Evolutionary conservation across 2,888 invertebrate genomes (phyloP), one percentile per base, ranked within the genome.

Genomic region (Rhagonycha lutea): DNA sequence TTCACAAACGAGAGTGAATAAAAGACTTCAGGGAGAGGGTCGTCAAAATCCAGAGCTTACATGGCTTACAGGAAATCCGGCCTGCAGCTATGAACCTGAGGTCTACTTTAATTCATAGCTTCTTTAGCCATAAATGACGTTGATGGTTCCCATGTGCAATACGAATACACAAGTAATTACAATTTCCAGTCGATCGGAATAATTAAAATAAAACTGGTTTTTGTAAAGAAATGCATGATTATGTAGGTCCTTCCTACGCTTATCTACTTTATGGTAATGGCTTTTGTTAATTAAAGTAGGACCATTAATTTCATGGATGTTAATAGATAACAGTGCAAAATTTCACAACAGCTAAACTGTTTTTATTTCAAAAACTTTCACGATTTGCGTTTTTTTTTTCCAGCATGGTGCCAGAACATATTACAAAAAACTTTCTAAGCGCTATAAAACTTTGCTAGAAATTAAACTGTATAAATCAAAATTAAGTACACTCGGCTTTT

Each of bases 31-130:
- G 76, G 74, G 74, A 26, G 78, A 78, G 80, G 79, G 79, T 78
- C 79, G 73, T 63, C 75, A 70, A 79, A 81, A 81, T 81, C 79
- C 81, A 61, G 77, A 78, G 81, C 79, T 81, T 81, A 81, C 81
- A 81, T 70, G 81, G 80, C 79, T 81, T 81, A 81, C 74, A 69
- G 73, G 74, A 72, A 80, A 81, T 80, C 80, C 81, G 63, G 77
- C 79, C 77, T 69, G 72, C 76, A 76, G 78, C 80, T 81, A 81
- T 79, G 78, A 81, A 81, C 78, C 78, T 78, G 76, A 74, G 73
- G 65, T 61, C 76, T 65, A 18, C 63, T 65, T 26, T 70, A 76
- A 76, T 78, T 78, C 78, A 75, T 78, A 75, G 75, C 73, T 73
- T 73, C 71, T 67, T 70, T 61, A 63, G 71, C 63, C 28, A 73